Evolutionary conservation across 2,797 vertebrate genomes (phyloP).

Genomic region (Manis crassicaudata): DNA sequence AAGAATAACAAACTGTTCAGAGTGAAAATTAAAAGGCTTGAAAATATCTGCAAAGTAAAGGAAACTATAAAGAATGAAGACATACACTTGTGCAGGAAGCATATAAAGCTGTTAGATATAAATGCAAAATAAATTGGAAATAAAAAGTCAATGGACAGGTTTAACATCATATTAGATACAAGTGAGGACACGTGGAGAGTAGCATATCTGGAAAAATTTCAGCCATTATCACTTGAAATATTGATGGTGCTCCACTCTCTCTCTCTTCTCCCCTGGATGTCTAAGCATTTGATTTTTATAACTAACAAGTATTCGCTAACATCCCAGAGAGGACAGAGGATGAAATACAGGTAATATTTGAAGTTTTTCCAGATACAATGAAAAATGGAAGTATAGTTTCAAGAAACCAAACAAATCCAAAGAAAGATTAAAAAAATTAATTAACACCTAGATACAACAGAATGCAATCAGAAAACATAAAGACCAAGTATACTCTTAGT

Average conservation of each 20-base stretch:
- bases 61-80: not conserved
- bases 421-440: not conserved
- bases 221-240: not conserved
- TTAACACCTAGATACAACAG: not conserved
- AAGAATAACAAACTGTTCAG: not conserved
- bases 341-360: not conserved
- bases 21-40: conserved; percentile 43
- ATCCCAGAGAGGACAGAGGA: not conserved
- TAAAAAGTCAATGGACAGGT: not conserved
- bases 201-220: not conserved
- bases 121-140: conserved; percentile 44
- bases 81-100: not conserved
- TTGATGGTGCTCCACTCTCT: not conserved
- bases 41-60: conserved; percentile 3
- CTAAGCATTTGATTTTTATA: not conserved
- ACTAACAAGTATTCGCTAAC: conserved; percentile 33
- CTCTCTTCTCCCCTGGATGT: not conserved
- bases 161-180: not conserved
- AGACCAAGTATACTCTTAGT: not conserved
- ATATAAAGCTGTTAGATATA: not conserved
- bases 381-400: conserved; percentile 21
- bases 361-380: not conserved
- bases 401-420: not conserved
- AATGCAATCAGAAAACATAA: not conserved
- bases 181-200: not conserved